These are phyloP conservation scores for Drosophila merina DNA, from an alignment of 2,888 invertebrate species.

Conservation along the genomic window DNA sequence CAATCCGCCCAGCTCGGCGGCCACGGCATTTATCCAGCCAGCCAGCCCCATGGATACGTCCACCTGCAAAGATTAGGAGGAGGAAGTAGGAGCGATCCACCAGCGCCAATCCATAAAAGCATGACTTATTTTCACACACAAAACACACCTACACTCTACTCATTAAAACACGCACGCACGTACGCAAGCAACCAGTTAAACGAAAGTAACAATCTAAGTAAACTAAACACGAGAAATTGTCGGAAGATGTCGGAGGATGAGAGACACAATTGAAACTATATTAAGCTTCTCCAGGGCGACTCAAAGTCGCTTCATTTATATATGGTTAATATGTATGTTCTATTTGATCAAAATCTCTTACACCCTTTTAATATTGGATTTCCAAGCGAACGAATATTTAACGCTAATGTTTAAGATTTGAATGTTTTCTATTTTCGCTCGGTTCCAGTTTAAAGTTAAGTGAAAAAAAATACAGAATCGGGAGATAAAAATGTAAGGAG, in stretches of 20 bases:
- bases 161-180: slow-evolving; percentile 34
- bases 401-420: slow-evolving; percentile 56
- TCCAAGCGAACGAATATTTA: slow-evolving; percentile 67
- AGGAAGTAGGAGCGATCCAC: slow-evolving; percentile 12
- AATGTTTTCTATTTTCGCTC: slow-evolving; percentile 52
- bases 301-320: slow-evolving; percentile 72
- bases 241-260: slow-evolving; percentile 28
- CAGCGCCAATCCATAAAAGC: slow-evolving; percentile 19
- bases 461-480: slow-evolving; percentile 24
- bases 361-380: slow-evolving; percentile 53
- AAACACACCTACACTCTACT: slow-evolving; percentile 27
- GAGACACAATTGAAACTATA: slow-evolving; percentile 60
- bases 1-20: slow-evolving; percentile 73
- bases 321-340: slow-evolving; percentile 74
- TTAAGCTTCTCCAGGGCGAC: slow-evolving; percentile 63
- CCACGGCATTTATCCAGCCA: slow-evolving; percentile 85
- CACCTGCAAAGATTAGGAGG: slow-evolving; percentile 85
- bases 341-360: slow-evolving; percentile 55
- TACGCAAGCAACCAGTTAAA: slow-evolving; percentile 49
- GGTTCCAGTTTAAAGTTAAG: slow-evolving; percentile 54
- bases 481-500: slow-evolving; percentile 2
- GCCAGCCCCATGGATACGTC: slow-evolving; percentile 92
- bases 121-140: slow-evolving; percentile 45
- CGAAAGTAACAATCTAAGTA: slow-evolving; percentile 50
- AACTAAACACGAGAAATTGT: slow-evolving; percentile 14